phyloP scores from a whole-genome alignment of 92 coral and sea anemone species.

The Plumapathes pennacea region DNA sequence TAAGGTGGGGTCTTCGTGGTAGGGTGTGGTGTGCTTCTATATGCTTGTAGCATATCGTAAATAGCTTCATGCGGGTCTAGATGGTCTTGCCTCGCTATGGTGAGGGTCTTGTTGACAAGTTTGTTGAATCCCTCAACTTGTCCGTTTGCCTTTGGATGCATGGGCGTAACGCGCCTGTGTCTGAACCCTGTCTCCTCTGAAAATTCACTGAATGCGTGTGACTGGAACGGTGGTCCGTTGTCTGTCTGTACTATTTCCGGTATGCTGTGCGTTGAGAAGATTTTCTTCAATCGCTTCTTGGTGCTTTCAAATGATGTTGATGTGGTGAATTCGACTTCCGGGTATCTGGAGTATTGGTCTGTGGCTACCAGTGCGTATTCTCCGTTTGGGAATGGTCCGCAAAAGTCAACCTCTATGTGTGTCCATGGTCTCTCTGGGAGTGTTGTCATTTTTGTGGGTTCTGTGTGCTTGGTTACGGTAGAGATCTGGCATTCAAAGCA shows the following conservation, averaged over 20 bases:
- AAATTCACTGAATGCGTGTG: constrained; percentile 19
- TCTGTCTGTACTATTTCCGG: constrained; percentile 35
- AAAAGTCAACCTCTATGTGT: constrained; percentile 45
- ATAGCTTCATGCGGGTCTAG: constrained; percentile 34
- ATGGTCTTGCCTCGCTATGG: constrained; percentile 27
- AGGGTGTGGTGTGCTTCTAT: constrained; percentile 53
- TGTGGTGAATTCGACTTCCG: constrained; percentile 35
- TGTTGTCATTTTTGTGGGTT: constrained; percentile 62
- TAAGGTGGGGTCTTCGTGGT: constrained; percentile 52
- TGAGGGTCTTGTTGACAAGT: constrained; percentile 39
- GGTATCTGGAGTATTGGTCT: constrained; percentile 56
- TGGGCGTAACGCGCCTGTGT: constrained; percentile 42
- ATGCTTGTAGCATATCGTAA: constrained; percentile 57
- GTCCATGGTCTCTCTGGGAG: constrained; percentile 59
- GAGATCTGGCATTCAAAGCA: constrained; percentile 58
- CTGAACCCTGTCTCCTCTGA: constrained; percentile 26
- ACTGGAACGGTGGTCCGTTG: constrained; percentile 59
- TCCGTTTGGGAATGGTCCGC: constrained; percentile 52
- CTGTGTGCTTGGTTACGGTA: constrained; percentile 29
- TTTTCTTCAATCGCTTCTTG: constrained; percentile 21
- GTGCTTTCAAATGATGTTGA: constrained; percentile 12
- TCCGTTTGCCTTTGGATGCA: constrained; percentile 56
- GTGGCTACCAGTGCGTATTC: constrained; percentile 39
- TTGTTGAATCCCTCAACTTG: constrained; percentile 58
- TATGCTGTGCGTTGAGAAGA: constrained; percentile 18